Conservation (phyloP, 2,113 vertebrate species). For the Chionomys nivalis region DNA sequence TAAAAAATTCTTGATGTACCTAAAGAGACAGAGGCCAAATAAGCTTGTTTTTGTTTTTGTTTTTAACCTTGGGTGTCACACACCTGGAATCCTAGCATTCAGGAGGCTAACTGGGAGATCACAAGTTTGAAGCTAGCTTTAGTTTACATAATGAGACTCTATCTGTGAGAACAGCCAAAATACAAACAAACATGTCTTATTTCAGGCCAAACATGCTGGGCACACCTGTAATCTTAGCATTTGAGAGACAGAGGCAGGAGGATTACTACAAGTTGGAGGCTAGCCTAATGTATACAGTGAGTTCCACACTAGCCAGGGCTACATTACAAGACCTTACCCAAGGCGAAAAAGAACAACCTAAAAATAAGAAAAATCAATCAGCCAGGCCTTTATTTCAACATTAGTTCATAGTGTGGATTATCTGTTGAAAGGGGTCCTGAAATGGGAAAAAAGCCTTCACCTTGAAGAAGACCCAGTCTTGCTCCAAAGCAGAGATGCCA, state of each 20-base stretch:
- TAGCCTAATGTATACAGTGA: not conserved
- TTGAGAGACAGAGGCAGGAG: not conserved
- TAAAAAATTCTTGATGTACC: not conserved
- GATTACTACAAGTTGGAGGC: not conserved
- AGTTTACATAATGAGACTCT: not conserved
- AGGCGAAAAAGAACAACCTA: not conserved
- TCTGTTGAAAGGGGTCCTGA: not conserved
- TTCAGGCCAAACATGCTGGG: not conserved
- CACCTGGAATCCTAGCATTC: not conserved
- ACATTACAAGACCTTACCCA: not conserved
- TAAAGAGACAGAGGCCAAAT: not conserved
- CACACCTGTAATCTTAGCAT: not conserved
- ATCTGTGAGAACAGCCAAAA: not conserved
- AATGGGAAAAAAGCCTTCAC: not conserved
- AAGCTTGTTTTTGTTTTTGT: not conserved
- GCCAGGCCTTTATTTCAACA: not conserved
- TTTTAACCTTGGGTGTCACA: not conserved
- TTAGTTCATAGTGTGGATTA: not conserved
- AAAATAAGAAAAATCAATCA: not conserved
- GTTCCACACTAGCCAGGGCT: not conserved
- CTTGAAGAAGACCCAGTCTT: not conserved
- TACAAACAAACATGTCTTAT: not conserved
- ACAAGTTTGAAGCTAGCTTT: not conserved
- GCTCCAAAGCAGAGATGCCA: not conserved
- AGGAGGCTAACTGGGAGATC: not conserved